Evolutionary conservation across 2,888 invertebrate species (phyloP).

Genomic region (Drosophila yooni): DNA sequence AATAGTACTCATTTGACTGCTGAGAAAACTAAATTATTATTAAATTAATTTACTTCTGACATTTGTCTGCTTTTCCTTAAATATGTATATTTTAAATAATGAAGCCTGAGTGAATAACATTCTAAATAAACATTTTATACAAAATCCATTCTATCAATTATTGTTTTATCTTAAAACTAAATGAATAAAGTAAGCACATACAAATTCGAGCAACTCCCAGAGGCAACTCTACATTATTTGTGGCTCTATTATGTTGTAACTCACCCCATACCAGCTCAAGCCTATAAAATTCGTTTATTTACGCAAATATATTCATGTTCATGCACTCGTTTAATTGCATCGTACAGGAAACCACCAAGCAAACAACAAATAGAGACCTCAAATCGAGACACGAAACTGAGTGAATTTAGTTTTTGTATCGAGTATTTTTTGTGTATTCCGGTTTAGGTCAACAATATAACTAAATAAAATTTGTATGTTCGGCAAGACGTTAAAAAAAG

Average conservation of each 20-base stretch:
- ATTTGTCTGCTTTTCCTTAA: neutral
- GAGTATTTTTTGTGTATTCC: neutral
- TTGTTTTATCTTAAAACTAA: neutral
- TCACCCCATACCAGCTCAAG: neutral
- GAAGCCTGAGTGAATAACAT: neutral
- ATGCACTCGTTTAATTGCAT: slow-evolving; percentile 30
- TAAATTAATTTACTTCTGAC: neutral
- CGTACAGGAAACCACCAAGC: slow-evolving; percentile 19
- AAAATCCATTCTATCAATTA: neutral
- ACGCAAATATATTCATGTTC: slow-evolving; percentile 37
- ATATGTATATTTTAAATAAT: neutral
- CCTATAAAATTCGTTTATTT: slow-evolving; percentile 20
- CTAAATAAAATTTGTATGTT: neutral
- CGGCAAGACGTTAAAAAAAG: neutral
- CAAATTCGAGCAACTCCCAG: neutral
- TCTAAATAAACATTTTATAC: neutral
- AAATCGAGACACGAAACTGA: neutral
- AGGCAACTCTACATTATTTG: slow-evolving; percentile 8
- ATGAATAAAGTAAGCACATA: neutral
- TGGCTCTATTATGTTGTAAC: neutral
- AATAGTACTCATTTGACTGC: neutral
- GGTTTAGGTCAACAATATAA: neutral
- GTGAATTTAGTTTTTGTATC: neutral
- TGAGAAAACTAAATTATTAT: neutral
- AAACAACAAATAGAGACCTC: neutral